phyloP scores from a whole-genome alignment of 2,797 vertebrate genomes.

The Taeniopygia guttata region DNA sequence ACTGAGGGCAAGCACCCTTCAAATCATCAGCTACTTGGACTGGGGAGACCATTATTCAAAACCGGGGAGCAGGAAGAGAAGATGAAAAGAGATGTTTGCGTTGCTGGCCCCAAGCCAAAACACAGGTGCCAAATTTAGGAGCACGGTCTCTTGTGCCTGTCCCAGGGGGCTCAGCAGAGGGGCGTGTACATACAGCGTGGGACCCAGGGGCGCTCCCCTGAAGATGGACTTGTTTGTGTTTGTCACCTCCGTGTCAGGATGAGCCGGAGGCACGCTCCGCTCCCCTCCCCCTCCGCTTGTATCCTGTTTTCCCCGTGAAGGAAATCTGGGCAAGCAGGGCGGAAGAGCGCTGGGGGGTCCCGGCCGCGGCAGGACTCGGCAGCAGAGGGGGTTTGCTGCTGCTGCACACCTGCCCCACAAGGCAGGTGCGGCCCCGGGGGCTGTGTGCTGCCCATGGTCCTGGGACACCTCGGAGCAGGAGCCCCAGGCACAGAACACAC shows the following conservation, averaged over 20 bases:
- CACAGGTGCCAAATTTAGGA: neutral
- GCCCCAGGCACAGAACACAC: neutral
- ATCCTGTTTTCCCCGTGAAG: slow-evolving; percentile 60
- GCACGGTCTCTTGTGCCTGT: fast-evolving
- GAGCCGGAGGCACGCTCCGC: neutral
- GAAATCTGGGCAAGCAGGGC: slow-evolving; percentile 54
- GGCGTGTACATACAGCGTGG: fast-evolving
- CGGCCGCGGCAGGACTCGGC: fast-evolving
- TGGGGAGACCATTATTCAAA: neutral
- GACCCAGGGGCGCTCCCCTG: neutral
- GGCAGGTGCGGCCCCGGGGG: neutral
- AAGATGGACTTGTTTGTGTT: slow-evolving; percentile 29
- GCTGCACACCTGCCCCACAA: neutral
- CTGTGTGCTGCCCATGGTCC: neutral
- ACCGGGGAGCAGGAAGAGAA: neutral
- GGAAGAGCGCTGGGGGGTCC: slow-evolving; percentile 34
- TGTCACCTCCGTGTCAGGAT: slow-evolving; percentile 59
- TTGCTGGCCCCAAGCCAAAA: neutral
- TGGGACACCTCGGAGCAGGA: neutral
- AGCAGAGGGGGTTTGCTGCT: neutral
- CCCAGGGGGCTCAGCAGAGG: neutral
- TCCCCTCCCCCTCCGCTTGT: neutral
- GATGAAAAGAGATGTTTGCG: neutral
- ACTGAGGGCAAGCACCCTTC: neutral
- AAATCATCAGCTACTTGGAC: neutral